Conservation (phyloP, 2,888 invertebrate genomes). For the Chorisops tibialis region DNA sequence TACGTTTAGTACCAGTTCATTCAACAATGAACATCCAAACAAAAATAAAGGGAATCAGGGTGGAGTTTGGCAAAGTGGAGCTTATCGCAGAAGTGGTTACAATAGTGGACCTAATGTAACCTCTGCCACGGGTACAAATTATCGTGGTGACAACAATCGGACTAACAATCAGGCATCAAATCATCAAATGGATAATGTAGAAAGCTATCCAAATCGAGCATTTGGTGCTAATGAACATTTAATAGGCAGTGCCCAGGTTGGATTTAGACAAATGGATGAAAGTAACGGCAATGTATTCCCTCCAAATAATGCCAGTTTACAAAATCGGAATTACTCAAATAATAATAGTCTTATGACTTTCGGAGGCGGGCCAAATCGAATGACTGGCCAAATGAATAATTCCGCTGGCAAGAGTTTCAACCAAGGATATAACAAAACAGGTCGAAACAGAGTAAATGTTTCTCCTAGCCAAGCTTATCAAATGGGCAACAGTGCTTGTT, state of each 20-base stretch:
- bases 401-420: background rate
- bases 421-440: background rate
- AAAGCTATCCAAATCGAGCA: background rate
- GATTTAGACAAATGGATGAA: conserved; percentile 5
- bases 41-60: conserved; percentile 19
- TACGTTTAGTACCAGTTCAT: background rate
- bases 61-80: conserved; percentile 12
- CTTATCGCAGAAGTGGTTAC: background rate
- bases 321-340: background rate
- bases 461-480: background rate
- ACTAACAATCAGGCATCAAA: background rate
- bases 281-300: background rate
- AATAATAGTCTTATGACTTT: background rate
- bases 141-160: background rate
- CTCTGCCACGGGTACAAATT: background rate
- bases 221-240: background rate
- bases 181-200: background rate
- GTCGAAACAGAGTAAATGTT: background rate
- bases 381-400: background rate
- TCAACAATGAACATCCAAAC: background rate
- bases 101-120: conserved; percentile 1
- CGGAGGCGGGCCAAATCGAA: background rate
- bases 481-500: background rate
- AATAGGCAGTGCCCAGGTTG: background rate
- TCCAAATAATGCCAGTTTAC: background rate